phyloP scores from a whole-genome alignment of 1,140 invertebrate genomes.

The Eufriesea mexicana region DNA sequence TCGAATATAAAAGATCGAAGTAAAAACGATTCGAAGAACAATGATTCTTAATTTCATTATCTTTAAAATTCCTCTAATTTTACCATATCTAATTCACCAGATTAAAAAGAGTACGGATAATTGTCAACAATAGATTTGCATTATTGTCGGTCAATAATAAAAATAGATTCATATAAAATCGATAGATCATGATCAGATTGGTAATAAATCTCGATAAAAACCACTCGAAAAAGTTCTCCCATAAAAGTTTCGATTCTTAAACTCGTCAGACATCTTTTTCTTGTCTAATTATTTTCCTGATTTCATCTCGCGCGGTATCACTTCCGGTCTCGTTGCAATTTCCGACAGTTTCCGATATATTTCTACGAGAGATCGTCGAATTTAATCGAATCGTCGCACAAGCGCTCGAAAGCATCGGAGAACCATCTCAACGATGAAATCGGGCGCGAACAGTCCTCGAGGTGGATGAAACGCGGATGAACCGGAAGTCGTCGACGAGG shows the following conservation, averaged over 20 bases:
- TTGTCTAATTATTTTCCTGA: neutral
- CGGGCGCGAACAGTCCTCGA: neutral
- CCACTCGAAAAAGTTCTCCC: neutral
- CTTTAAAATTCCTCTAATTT: neutral
- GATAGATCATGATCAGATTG: neutral
- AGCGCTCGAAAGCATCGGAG: constrained; percentile 15
- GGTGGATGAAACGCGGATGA: neutral
- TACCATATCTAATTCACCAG: neutral
- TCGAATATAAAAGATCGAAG: neutral
- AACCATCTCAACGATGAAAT: neutral
- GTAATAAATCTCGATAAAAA: neutral
- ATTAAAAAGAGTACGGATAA: neutral
- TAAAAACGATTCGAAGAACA: neutral
- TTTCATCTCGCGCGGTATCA: too few relatives aligned
- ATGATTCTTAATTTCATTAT: neutral
- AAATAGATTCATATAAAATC: neutral
- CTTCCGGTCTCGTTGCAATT: neutral
- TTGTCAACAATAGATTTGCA: neutral
- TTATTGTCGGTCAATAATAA: too few relatives aligned
- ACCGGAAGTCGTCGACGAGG: constrained; percentile 13
- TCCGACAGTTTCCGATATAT: neutral
- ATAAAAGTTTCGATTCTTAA: neutral
- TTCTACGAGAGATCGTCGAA: neutral
- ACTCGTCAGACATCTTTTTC: neutral
- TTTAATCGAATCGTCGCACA: neutral